Base-by-base conservation (phyloP, 1,140 invertebrate species). In the Drosophila novamexicana region DNA sequence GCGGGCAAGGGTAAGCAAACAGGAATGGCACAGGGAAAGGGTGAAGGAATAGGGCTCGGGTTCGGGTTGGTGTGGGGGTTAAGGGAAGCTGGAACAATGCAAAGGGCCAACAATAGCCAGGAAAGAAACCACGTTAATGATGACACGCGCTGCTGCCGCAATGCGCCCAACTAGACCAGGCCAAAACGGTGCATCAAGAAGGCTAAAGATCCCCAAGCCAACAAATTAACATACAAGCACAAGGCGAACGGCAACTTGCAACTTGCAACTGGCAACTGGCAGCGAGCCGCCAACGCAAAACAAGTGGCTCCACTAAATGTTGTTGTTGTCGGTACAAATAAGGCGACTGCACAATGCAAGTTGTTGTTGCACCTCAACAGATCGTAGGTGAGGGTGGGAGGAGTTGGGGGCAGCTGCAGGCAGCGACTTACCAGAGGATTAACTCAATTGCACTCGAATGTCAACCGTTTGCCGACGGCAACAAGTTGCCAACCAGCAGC, bases 361-460 rank as follows among this genome's bases (percentile, higher is more conserved):
- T 36, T 37, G 63, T 45, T 44, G 67, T 47, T 84, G 81, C 72
- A 77, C 62, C 80, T 76, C 62, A 36, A 22, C 39, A 52, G 80
- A 52, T 54, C 49, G 59, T 75, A 56, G 16, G 49, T 32, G 47
- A 7, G 37, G 47, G 22, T 14, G 16, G 9, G 7, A 39, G 7
- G 29, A 56, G 58, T 53, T 22, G 32, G 22, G 37, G 39, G 69
- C 45, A 45, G 22, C 22, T 29, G 22, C 63, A 18, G 42, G 72
- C 69, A 56, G 32, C 68, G 54, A 78, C 83, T 86, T 86, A 82
- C 71, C 61, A 74, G 69, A 59, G 83, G 83, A 88, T 88, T 88
- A 88, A 88, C 72, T 79, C 83, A 88, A 88, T 88, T 88, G 83
- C 83, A 88, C 77, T 89, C 83, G 84, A 88, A 88, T 88, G 84